Evolutionary conservation across 2,113 vertebrate genomes (phyloP), one percentile per base, ranked within the genome.

Genomic region (Geococcyx californianus): DNA sequence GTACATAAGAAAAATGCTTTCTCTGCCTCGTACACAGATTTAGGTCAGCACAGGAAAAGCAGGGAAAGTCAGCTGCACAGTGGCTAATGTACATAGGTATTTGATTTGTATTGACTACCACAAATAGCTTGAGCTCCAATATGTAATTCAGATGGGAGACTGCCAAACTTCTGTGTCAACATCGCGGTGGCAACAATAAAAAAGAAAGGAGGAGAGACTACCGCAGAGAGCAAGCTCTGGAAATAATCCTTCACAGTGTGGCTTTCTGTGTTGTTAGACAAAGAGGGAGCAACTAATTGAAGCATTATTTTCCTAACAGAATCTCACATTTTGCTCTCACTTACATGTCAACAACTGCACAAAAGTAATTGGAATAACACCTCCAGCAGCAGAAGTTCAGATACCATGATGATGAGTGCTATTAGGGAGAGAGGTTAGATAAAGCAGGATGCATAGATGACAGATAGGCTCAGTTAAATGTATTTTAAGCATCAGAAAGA

Each of bases 361-460:
- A 38, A 25, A 89, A 93, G 73, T 95, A 91, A 95, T 83, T 95
- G 86, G 92, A 89, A 90, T 90, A 93, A 86, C 92, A 97, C 69
- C 88, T 94, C 58, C 83, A 93, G 82, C 86, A 83, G 78, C 52
- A 90, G 87, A 16, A 52, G 86, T 86, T 95, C 87, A 92, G 91
- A 58, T 89, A 82, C 87, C 81, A 60, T 77, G 84, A 92, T 66
- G 82, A 93, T 78, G 92, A 87, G 92, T 24, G 64, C 76, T 91
- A 92, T 74, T n/a, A 49, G 75, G 66, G 68, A 82, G 59, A 52
- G 33, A 44, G 52, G 51, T 49, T 92, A 67, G 93, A 64, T 70
- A 44, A 84, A 84, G 64, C 69, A 72, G 67, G 77, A 84, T 68
- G 49, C 79, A 68, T 0, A 54, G 85, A 78, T 75, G 90, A 94